Percentiles rank a stretch among this genome's conserved stretches.
These are phyloP conservation scores for Selenia dentaria DNA, from an alignment of 2,888 invertebrate species.

Conservation along the genomic window DNA sequence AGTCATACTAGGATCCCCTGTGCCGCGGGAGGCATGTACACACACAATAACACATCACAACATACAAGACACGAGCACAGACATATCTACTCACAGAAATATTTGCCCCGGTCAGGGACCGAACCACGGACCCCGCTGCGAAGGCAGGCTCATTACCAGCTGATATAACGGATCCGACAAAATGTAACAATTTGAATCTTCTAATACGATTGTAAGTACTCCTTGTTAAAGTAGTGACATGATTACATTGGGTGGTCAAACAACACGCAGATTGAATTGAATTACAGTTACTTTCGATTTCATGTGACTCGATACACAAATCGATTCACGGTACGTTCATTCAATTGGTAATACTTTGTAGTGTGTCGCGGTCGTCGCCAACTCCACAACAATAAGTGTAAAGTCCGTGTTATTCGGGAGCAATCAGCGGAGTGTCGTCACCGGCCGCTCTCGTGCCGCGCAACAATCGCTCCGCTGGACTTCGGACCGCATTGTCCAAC, in stretches of 20 bases:
- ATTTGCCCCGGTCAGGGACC: too few species aligned
- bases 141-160: too few species aligned
- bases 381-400: constrained; percentile 30
- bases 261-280: constrained; percentile 11
- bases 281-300: constrained; percentile 21
- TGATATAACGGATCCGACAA: too few species aligned
- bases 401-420: constrained; percentile 51
- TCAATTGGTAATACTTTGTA: constrained; percentile 24
- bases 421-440: constrained; percentile 47
- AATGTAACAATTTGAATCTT: too few species aligned
- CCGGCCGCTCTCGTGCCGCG: constrained; percentile 41
- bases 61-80: too few species aligned
- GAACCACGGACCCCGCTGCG: too few species aligned
- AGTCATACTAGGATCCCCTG: too few species aligned
- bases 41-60: too few species aligned
- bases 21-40: too few species aligned
- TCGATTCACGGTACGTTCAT: constrained; percentile 27
- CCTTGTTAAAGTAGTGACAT: neutral
- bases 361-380: constrained; percentile 14
- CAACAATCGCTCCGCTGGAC: constrained; percentile 61
- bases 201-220: too few species aligned
- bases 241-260: neutral
- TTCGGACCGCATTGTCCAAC: constrained; percentile 57
- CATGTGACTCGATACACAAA: constrained; percentile 6
- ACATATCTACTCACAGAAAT: too few species aligned